Base-by-base conservation (phyloP, 1,140 invertebrate genomes). In the Spodoptera frugiperda region DNA sequence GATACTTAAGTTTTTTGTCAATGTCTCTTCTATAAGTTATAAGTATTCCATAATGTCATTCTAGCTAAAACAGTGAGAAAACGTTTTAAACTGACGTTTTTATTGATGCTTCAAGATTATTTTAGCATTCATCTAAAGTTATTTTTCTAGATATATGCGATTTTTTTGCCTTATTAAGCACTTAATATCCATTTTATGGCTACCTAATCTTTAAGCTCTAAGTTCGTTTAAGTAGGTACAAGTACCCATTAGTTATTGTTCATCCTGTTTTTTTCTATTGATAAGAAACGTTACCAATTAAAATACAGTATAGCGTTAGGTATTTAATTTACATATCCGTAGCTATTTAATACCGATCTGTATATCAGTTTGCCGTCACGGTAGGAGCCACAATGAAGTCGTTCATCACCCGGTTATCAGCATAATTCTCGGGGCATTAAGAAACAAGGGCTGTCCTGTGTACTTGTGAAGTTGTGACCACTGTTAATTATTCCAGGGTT, bases 401-500 rank as follows among this genome's bases (percentile, higher is more conserved):
- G 46, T 63, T 63, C 53, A 65, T 65, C 4, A 21, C 10, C 8
- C 46, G 25, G 46, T 74, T 75, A 75, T 65, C 57, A 44, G 21
- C 12, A 25, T 25, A 51, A 53, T 53, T 53, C 59, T 17, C 72
- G 57, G 17, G 57, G 61, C 72, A 53, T 44, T 48, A 30, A 14
- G 14, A 25, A 57, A 51, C 15, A 75, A 12, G 14, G 19, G 15
- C 19, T 21, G 48, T 10, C 48, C 33, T 39, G 9, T 39, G 9
- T 39, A 6, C 33, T 9, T 9, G 33, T 30, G 2, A 5, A 30
- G 25, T 74, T 74, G 21, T 30, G 33, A 65, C 46, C 39, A 63
- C 57, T 53, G 72, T 75, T 75, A 75, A 73, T 75, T 75, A 65
- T 63, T 33, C 55, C 8, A 8, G 44, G 15, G 55, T 63, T 75